A percentile compares a stretch with the other conserved stretches of the same genome.
phyloP scores from a whole-genome alignment of 2,113 vertebrate species.

The Stigmatopora nigra region DNA sequence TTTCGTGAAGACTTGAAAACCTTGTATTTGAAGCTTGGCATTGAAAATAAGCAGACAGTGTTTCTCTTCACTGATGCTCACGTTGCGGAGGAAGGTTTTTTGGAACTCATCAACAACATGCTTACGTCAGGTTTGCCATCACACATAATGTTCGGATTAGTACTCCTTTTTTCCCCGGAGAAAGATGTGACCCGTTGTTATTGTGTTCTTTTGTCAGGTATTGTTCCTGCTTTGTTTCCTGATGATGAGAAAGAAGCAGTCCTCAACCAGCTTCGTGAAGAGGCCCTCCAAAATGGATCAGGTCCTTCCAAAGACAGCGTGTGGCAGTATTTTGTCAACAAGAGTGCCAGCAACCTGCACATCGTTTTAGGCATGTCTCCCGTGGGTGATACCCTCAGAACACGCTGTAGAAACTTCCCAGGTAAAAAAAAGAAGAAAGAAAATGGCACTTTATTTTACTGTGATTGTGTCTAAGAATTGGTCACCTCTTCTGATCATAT shows the following conservation, averaged over 20 bases:
- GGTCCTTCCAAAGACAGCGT: conserved; percentile 82
- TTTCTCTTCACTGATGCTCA: conserved; percentile 92
- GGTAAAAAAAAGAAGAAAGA: conserved; percentile 59
- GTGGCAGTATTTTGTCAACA: conserved; percentile 91
- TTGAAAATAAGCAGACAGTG: conserved; percentile 80
- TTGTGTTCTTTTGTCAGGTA: conserved; percentile 67
- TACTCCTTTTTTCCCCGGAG: background rate
- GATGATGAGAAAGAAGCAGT: conserved; percentile 88
- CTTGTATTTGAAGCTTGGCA: conserved; percentile 82
- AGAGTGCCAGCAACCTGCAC: conserved; percentile 88
- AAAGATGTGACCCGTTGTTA: background rate
- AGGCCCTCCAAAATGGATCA: conserved; percentile 74
- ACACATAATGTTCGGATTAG: background rate
- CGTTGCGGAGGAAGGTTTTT: conserved; percentile 87
- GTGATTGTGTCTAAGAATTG: conserved; percentile 1
- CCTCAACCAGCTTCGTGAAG: conserved; percentile 76
- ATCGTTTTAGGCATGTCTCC: conserved; percentile 93
- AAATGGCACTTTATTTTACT: background rate
- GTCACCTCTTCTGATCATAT: background rate
- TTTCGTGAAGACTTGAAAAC: conserved; percentile 86
- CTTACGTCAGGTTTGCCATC: conserved; percentile 82
- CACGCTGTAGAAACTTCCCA: conserved; percentile 92
- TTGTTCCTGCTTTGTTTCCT: conserved; percentile 87
- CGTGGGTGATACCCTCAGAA: conserved; percentile 82
- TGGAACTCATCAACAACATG: conserved; percentile 98